phyloP scores from a whole-genome alignment of 2,888 invertebrate species.

The Agapostemon virescens region DNA sequence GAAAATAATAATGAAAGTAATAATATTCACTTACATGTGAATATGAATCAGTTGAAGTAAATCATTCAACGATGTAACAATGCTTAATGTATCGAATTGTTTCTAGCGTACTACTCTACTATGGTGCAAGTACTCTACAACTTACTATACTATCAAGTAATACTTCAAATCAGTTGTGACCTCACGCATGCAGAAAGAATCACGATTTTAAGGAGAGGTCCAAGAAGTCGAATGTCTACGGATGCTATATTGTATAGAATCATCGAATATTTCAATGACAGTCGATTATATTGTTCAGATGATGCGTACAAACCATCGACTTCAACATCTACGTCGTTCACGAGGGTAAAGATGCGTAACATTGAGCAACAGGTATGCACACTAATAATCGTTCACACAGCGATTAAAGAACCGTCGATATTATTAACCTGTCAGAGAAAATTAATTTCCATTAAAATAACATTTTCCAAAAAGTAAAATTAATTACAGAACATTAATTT shows the following conservation, averaged over 20 bases:
- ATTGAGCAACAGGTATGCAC: slow-evolving; percentile 64
- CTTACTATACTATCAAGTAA: slow-evolving; percentile 93
- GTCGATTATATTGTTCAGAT: slow-evolving; percentile 69
- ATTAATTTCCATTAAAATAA: too few species aligned
- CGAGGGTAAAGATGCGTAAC: slow-evolving; percentile 56
- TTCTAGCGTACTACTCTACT: slow-evolving; percentile 91
- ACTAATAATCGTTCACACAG: background rate
- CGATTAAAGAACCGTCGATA: background rate
- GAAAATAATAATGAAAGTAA: too few species aligned
- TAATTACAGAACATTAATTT: too few species aligned
- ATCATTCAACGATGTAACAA: background rate
- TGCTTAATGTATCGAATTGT: background rate
- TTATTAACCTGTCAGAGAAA: background rate
- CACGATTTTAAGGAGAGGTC: slow-evolving; percentile 72
- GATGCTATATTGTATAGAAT: slow-evolving; percentile 72
- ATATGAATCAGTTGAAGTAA: background rate
- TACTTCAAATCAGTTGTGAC: slow-evolving; percentile 88
- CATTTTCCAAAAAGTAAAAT: too few species aligned
- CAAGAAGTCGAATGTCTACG: slow-evolving; percentile 63
- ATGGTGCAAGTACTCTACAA: slow-evolving; percentile 94
- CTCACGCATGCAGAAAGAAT: slow-evolving; percentile 85
- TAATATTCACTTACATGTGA: too few species aligned
- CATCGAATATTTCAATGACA: slow-evolving; percentile 72
- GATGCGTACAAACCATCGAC: slow-evolving; percentile 58
- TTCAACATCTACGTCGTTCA: slow-evolving; percentile 56